Conservation (phyloP, 2,888 invertebrate genomes). For the Leptopterna dolabrata region DNA sequence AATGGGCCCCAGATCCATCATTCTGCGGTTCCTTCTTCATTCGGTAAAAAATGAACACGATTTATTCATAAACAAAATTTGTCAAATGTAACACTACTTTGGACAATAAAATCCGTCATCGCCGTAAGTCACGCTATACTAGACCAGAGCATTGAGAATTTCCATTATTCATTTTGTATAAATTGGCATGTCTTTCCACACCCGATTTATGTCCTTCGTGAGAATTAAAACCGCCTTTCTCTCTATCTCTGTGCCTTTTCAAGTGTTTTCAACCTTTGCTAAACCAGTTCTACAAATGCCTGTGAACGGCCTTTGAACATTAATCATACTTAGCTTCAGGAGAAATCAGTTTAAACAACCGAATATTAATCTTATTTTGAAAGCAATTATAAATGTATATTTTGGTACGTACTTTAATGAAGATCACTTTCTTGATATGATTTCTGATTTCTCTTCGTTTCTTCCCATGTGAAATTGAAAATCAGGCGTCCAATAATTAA, state of each 20-base stretch:
- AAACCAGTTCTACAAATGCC: background rate
- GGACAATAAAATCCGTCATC: background rate
- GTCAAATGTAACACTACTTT: too few relatives aligned
- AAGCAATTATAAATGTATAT: background rate
- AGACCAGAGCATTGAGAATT: too few relatives aligned
- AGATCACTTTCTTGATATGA: background rate
- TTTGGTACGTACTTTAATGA: background rate
- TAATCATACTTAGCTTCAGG: slow-evolving; percentile 13
- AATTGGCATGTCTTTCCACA: background rate
- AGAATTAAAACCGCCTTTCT: background rate
- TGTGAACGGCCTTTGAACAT: background rate
- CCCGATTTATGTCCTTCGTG: background rate
- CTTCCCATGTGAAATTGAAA: background rate
- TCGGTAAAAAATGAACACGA: too few relatives aligned
- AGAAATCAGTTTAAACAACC: slow-evolving; percentile 3
- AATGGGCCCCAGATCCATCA: too few relatives aligned
- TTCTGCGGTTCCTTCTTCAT: too few relatives aligned
- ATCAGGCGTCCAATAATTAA: background rate
- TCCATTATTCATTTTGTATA: background rate
- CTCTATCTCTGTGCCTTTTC: background rate
- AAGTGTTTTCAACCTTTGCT: background rate
- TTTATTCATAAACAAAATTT: too few relatives aligned
- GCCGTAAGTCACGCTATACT: too few relatives aligned
- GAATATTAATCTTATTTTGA: slow-evolving; percentile 20
- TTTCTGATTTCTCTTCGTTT: background rate